Evolutionary conservation across 2,113 vertebrate species (phyloP).

Genomic region (Pituophis catenifer): DNA sequence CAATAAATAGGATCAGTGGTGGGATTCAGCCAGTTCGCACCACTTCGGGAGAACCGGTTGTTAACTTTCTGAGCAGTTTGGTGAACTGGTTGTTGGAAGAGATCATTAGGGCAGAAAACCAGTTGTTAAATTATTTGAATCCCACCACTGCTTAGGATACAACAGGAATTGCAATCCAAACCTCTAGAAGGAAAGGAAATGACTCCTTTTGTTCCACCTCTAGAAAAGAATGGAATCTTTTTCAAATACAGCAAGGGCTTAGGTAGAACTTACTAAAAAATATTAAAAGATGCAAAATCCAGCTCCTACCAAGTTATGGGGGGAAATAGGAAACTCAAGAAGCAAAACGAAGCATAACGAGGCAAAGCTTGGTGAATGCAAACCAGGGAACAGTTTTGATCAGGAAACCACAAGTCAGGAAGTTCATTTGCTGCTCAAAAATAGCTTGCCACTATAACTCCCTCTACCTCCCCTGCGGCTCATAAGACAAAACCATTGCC

Average conservation of each 20-base stretch:
- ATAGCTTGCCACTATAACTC: not conserved
- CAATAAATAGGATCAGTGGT: not conserved
- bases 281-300: not conserved
- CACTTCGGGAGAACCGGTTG: too few species aligned
- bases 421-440: not conserved
- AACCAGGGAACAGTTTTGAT: not conserved
- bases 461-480: not conserved
- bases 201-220: not conserved
- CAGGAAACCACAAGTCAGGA: not conserved
- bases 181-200: not conserved
- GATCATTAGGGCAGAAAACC: too few species aligned
- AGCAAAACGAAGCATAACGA: not conserved
- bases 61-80: too few species aligned
- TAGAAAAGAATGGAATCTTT: not conserved
- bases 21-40: too few species aligned
- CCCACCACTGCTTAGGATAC: not conserved
- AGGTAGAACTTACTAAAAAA: not conserved
- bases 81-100: too few species aligned
- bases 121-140: too few species aligned
- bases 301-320: not conserved
- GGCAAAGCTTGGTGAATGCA: not conserved
- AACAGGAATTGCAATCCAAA: not conserved
- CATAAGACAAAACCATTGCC: not conserved
- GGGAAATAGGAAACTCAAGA: not conserved
- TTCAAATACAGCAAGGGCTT: not conserved